phyloP scores from a whole-genome alignment of 2,113 vertebrate genomes.

The Colossoma macropomum region DNA sequence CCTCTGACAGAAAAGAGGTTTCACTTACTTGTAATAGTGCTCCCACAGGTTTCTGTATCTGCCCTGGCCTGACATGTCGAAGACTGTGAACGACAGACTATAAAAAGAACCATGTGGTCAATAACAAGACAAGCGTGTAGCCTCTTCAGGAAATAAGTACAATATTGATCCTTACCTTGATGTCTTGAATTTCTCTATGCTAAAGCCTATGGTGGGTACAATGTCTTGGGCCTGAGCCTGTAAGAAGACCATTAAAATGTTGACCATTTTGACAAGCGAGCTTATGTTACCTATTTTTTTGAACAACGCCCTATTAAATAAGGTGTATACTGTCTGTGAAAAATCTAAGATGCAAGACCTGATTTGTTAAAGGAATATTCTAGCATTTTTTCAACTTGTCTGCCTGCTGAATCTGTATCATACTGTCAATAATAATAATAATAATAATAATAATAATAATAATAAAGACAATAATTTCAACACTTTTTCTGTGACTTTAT shows the following conservation, averaged over 20 bases:
- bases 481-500: too few relatives aligned
- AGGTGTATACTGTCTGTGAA: too few relatives aligned
- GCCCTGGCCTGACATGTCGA: constrained; percentile 99
- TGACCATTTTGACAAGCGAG: too few relatives aligned
- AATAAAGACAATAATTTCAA: too few relatives aligned
- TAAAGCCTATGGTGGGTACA: constrained; percentile 98
- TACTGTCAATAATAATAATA: too few relatives aligned
- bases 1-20: neutral
- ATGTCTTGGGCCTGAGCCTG: constrained; percentile 97
- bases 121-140: neutral
- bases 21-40: constrained; percentile 97
- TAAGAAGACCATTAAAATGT: neutral
- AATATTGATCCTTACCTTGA: constrained; percentile 82
- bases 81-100: constrained; percentile 98
- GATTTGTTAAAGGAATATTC: too few relatives aligned
- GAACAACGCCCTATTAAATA: too few relatives aligned
- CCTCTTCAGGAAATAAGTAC: neutral
- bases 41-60: constrained; percentile 99
- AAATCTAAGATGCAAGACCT: too few relatives aligned
- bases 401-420: too few relatives aligned
- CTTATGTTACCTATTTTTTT: too few relatives aligned
- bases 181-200: constrained; percentile 98
- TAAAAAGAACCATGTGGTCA: constrained; percentile 5
- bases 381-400: too few relatives aligned
- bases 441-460: too few relatives aligned